Percentiles rank a stretch among this genome's conserved stretches.
Conservation (phyloP, 1,140 invertebrate species). For the Trichoplusia ni region DNA sequence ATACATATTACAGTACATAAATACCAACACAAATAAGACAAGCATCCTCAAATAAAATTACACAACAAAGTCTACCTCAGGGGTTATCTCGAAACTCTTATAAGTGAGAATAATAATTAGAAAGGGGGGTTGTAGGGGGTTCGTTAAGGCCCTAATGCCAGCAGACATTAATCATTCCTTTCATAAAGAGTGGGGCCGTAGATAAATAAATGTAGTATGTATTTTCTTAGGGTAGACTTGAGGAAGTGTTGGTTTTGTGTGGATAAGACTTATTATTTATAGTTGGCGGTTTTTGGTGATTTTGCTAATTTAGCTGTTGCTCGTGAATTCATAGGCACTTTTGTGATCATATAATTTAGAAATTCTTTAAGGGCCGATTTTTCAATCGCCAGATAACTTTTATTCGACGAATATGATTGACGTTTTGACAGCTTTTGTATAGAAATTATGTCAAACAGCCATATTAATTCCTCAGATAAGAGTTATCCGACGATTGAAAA, state of each 20-base stretch:
- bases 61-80: conserved; percentile 44
- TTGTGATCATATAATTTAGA: too few relatives aligned
- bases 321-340: too few relatives aligned
- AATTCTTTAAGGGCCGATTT: too few relatives aligned
- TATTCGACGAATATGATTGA: too few relatives aligned
- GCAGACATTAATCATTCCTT: conserved; percentile 81
- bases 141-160: conserved; percentile 78
- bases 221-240: conserved; percentile 80
- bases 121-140: conserved; percentile 46
- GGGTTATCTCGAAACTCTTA: conserved; percentile 73
- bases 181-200: conserved; percentile 79
- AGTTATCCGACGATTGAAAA: too few relatives aligned
- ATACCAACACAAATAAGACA: neutral
- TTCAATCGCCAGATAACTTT: too few relatives aligned
- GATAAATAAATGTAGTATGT: conserved; percentile 82
- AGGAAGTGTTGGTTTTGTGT: conserved; percentile 50
- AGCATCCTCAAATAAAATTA: conserved; percentile 32
- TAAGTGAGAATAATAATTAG: conserved; percentile 78
- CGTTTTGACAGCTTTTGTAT: too few relatives aligned
- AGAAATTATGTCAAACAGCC: too few relatives aligned
- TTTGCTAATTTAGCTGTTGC: neutral
- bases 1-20: neutral
- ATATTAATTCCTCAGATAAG: too few relatives aligned
- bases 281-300: neutral
- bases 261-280: conserved; percentile 47